A percentile compares a stretch with the other conserved stretches of the same genome.
Evolutionary conservation across 2,113 vertebrate species (phyloP).

Genomic region (Saimiri boliviensis): DNA sequence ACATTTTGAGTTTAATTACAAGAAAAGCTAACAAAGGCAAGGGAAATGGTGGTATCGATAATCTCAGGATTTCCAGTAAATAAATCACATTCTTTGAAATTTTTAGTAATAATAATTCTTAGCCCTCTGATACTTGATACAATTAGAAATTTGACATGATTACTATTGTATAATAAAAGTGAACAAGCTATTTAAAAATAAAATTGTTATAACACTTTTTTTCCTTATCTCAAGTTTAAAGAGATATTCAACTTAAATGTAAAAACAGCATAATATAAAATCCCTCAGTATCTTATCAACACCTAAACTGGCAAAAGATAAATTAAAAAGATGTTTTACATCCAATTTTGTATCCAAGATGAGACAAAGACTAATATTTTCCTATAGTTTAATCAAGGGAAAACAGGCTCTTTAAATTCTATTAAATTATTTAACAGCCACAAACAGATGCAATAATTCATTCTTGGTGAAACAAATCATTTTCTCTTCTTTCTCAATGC

Average conservation of each 20-base stretch:
- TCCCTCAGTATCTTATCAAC: background rate
- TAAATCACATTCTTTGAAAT: background rate
- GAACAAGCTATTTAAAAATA: background rate
- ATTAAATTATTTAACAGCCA: slow-evolving; percentile 58
- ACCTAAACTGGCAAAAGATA: background rate
- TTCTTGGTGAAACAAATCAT: slow-evolving; percentile 18
- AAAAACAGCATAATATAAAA: background rate
- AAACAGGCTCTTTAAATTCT: slow-evolving; percentile 18
- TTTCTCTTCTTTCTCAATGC: slow-evolving; percentile 38
- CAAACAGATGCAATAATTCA: slow-evolving; percentile 34
- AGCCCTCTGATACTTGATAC: background rate
- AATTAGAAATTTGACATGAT: slow-evolving; percentile 10
- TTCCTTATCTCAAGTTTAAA: slow-evolving; percentile 33
- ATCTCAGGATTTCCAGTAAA: background rate
- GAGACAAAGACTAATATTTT: background rate
- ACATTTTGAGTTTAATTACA: background rate
- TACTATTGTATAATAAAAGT: background rate
- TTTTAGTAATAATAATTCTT: background rate
- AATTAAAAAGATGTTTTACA: background rate
- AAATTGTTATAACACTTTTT: background rate
- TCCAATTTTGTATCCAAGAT: background rate
- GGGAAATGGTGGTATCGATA: background rate
- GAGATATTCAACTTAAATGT: background rate
- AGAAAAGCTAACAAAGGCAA: background rate
- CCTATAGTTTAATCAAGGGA: background rate